Conservation (phyloP, 2,888 invertebrate genomes). For the Tiliacea citrago region DNA sequence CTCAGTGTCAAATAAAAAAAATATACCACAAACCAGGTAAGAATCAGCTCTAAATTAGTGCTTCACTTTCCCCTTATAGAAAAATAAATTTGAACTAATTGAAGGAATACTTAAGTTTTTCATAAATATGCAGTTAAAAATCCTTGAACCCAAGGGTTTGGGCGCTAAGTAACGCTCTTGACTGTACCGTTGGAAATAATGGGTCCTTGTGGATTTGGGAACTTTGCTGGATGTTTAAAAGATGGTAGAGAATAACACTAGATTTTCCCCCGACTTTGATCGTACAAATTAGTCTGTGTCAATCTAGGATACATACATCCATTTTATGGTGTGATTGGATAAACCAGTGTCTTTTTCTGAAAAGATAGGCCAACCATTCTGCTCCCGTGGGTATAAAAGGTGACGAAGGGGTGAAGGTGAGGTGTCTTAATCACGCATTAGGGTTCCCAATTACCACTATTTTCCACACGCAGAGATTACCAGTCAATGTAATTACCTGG, state of each 20-base stretch:
- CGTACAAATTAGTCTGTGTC: neutral
- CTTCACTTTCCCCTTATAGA: neutral
- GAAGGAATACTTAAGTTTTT: constrained; percentile 29
- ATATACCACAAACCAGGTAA: neutral
- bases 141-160: constrained; percentile 38
- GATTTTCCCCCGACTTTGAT: neutral
- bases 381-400: neutral
- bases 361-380: neutral
- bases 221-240: constrained; percentile 31
- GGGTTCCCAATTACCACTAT: neutral
- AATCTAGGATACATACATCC: neutral
- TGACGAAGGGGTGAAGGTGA: no score
- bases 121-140: constrained; percentile 53
- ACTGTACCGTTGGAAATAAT: constrained; percentile 47
- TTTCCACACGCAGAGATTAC: neutral
- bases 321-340: neutral
- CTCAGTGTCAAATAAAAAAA: neutral
- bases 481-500: neutral
- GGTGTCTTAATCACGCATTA: neutral
- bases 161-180: constrained; percentile 52
- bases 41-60: constrained; percentile 3
- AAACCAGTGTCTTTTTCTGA: neutral
- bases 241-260: neutral
- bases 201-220: constrained; percentile 31
- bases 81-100: constrained; percentile 24